Evolutionary conservation across 2,113 vertebrate species (phyloP), one percentile per base, ranked within the genome.

Genomic region (Aspidoscelis tigris): DNA sequence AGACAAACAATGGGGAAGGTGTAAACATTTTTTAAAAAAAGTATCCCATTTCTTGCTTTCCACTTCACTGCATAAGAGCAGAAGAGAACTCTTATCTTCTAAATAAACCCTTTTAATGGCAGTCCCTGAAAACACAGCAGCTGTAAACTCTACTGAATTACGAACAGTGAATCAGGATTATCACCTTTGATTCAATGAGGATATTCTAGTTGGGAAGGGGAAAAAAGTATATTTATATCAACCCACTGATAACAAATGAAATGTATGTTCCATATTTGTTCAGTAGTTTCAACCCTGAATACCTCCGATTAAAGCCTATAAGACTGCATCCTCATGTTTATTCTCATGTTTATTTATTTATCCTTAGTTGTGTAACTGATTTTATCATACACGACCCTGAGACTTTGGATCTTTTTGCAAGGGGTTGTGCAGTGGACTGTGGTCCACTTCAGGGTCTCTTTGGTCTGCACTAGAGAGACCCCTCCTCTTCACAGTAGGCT

Each of bases 11-110:
- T 76, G 10, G 71, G 82, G 11, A 80, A 79, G 47, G 53, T 50
- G n/a, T 66, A 80, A 64, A 26, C n/a, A 26, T 66, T 76, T 68
- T 39, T 68, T 68, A 75, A 71, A 78, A 91, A 33, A 58, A 43
- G 69, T 24, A 83, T 7, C 2, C 0, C 3, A 39, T 76, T 80
- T 20, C 47, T 73, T 5, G 44, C 43, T 88, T 84, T 82, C 68
- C 75, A 66, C 44, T 24, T 74, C 61, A 50, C 68, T 72, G 65
- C 26, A 81, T 90, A 88, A 4, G 80, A 89, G 76, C 6, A 76
- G n/a, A 33, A 80, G 66, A 81, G 50, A 61, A 83, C 20, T 20
- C 24, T 71, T 83, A 88, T 7, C 79, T 66, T 12, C 3, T 66
- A 72, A 77, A 7, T 64, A 76, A 69, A 50, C 26, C 71, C 73